Evolutionary conservation across 92 coral and sea anemone species (phyloP).

Genomic region (Ricordea florida): DNA sequence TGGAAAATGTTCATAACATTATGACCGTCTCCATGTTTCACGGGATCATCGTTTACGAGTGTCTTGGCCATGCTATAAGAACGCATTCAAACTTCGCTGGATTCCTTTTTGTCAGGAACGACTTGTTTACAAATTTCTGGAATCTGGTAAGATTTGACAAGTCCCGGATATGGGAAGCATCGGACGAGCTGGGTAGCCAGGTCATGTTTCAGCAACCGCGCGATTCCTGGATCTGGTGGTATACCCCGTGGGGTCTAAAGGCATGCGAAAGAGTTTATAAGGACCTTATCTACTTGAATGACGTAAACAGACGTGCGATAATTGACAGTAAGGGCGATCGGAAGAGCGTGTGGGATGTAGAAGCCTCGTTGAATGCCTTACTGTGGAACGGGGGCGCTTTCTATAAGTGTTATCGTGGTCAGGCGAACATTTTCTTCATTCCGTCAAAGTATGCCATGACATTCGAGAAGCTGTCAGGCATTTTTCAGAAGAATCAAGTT

Average conservation of each 20-base stretch:
- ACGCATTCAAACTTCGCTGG: slow-evolving; percentile 63
- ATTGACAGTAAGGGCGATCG: slow-evolving; percentile 13
- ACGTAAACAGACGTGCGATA: slow-evolving; percentile 36
- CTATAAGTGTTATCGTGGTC: slow-evolving; percentile 74
- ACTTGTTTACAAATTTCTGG: slow-evolving; percentile 60
- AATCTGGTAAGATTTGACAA: slow-evolving; percentile 59
- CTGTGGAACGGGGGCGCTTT: slow-evolving; percentile 92
- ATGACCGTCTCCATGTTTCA: slow-evolving; percentile 48
- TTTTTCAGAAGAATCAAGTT: slow-evolving; percentile 74
- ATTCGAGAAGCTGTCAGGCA: slow-evolving; percentile 62
- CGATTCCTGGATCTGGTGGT: slow-evolving; percentile 81
- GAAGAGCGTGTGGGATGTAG: slow-evolving; percentile 73
- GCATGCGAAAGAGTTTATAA: slow-evolving; percentile 77
- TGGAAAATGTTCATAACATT: not conserved
- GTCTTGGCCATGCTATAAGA: slow-evolving; percentile 68
- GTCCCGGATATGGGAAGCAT: slow-evolving; percentile 70
- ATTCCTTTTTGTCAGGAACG: slow-evolving; percentile 68
- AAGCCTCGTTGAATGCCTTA: slow-evolving; percentile 81
- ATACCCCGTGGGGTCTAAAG: slow-evolving; percentile 73
- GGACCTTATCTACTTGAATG: slow-evolving; percentile 62
- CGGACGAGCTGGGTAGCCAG: slow-evolving; percentile 60
- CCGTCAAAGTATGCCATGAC: slow-evolving; percentile 62
- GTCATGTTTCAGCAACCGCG: slow-evolving; percentile 70
- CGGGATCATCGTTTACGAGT: slow-evolving; percentile 82
- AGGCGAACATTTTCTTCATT: slow-evolving; percentile 63